Evolutionary conservation across 2,888 invertebrate genomes (phyloP), one percentile per base, ranked within the genome.

Genomic region (Axea sp.): DNA sequence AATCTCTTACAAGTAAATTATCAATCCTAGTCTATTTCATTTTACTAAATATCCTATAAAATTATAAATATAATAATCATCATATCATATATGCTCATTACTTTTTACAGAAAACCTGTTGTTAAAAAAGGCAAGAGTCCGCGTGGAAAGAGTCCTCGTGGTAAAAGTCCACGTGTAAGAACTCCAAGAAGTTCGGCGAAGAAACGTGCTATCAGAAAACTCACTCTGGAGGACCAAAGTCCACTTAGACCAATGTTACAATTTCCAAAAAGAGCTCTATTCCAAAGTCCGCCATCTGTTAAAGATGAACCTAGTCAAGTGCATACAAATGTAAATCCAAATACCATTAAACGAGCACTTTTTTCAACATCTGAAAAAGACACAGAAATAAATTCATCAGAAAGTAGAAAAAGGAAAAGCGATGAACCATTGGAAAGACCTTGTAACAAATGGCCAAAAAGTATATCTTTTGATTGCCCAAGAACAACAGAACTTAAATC

Each of bases 241-340:
- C 83, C 84, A 0, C 69, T 81, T 12, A 86, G 84, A 75, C 55
- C 82, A 0, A 87, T 83, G 59, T 31, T 85, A 11, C 92, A 92
- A 81, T 90, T 90, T 0, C 89, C 92, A 0, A 94, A 93, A 78
- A 89, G 94, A 59, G 94, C 94, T 0, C 85, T 95, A 1, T 95
- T 95, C 79, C 91, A 93, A 78, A 94, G 94, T 82, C 94, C 94
- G 0, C 90, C 87, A 1, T 39, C 76, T 1, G 84, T 84, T 30
- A 81, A 79, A 17, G 82, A 84, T 24, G 86, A 84, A 8, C 83
- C 85, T n/a, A 87, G 87, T 77, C 76, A 89, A 89, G 24, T 45
- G 33, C 14, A 51, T 3, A 3, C 67, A n/a, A 55, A 53, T 1
- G 47, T 65, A 15, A 90, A 77, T 83, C 90, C 81, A 81, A 90